Evolutionary conservation across 1,140 invertebrate genomes (phyloP).

Genomic region (Psix sp.): DNA sequence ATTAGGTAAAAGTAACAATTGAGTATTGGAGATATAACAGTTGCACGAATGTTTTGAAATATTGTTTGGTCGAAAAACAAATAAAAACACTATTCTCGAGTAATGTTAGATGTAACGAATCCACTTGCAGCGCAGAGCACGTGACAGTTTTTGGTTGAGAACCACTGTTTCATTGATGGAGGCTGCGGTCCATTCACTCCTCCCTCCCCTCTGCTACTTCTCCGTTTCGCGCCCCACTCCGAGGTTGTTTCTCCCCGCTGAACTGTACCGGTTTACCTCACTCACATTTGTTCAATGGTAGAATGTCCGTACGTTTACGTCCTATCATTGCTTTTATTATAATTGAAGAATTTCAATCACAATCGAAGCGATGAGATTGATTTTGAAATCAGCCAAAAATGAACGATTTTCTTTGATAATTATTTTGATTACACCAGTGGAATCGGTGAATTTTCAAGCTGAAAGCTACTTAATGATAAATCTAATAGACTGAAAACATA

Average conservation of each 20-base stretch:
- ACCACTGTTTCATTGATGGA: slow-evolving; percentile 74
- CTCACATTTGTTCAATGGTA: slow-evolving; percentile 58
- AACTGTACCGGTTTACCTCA: slow-evolving; percentile 58
- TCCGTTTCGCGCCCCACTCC: slow-evolving; percentile 23
- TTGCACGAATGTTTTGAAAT: no score
- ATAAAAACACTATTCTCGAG: no score
- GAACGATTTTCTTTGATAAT: no score
- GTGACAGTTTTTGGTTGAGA: slow-evolving; percentile 60
- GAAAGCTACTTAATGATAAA: no score
- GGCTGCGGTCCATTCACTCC: slow-evolving; percentile 66
- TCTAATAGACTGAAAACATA: no score
- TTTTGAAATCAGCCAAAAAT: no score
- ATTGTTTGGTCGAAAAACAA: no score
- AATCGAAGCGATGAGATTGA: no score
- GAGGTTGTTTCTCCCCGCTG: slow-evolving; percentile 38
- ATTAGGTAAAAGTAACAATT: no score
- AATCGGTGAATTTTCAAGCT: no score
- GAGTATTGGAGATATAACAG: no score
- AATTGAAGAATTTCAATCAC: slow-evolving; percentile 17
- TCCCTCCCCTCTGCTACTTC: slow-evolving; percentile 47
- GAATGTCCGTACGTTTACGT: slow-evolving; percentile 50
- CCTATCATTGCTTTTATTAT: slow-evolving; percentile 48
- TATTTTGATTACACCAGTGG: no score
- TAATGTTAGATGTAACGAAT: background rate
- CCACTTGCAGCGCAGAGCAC: slow-evolving; percentile 18